These are phyloP conservation scores for Myiotriccus ornatus DNA, from an alignment of 2,797 vertebrate species.

Conservation along the genomic window DNA sequence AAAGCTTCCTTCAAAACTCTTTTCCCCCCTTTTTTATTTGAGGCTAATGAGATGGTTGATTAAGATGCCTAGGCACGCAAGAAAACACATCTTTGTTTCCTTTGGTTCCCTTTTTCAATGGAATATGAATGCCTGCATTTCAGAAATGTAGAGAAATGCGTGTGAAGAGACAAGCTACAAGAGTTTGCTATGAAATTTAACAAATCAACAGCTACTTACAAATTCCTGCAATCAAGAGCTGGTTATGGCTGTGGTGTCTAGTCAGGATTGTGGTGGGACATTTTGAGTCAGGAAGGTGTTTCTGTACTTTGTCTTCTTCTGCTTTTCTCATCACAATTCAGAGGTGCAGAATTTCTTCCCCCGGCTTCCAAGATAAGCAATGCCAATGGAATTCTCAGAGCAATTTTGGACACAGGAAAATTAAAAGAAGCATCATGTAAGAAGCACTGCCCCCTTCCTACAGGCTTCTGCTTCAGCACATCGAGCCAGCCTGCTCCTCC, in stretches of 20 bases:
- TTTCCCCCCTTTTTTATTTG: not conserved
- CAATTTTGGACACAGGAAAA: not conserved
- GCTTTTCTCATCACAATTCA: not conserved
- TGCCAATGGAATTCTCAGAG: not conserved
- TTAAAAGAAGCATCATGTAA: not conserved
- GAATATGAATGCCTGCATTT: not conserved
- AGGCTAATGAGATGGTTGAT: not conserved
- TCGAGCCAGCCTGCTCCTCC: not conserved
- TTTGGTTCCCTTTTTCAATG: not conserved
- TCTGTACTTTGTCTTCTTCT: not conserved
- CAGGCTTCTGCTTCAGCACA: not conserved
- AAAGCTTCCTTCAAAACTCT: not conserved
- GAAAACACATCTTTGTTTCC: not conserved
- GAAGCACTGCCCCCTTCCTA: not conserved
- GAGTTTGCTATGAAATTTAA: not conserved
- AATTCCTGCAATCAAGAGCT: not conserved
- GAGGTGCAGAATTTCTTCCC: not conserved
- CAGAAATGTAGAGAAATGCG: not conserved
- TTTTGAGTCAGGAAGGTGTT: not conserved
- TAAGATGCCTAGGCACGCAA: not conserved
- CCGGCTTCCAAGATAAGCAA: not conserved
- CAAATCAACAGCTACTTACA: not conserved
- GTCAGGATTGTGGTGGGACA: not conserved
- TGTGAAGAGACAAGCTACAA: not conserved
- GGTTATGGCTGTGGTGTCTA: not conserved